A percentile compares a stretch with the other conserved stretches of the same genome.
These are phyloP conservation scores for Campylomormyrus numenius DNA, from an alignment of 2,113 vertebrate species.

Conservation along the genomic window DNA sequence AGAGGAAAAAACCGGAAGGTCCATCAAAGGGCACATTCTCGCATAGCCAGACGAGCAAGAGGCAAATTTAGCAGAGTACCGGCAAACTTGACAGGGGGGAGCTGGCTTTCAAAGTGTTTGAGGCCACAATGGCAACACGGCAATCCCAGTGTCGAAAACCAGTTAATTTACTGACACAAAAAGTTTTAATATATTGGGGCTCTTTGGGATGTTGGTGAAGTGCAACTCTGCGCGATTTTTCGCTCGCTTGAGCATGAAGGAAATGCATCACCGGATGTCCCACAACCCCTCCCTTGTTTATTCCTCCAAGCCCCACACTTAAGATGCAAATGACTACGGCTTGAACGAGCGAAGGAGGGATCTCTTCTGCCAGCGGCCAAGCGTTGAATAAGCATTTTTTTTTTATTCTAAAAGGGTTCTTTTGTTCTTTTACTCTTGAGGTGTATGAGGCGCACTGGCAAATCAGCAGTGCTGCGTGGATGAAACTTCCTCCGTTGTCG, in stretches of 20 bases:
- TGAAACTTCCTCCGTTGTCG: not conserved
- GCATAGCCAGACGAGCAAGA: not conserved
- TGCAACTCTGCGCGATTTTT: not conserved
- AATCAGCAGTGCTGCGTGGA: not conserved
- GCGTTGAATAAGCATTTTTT: slow-evolving; percentile 2
- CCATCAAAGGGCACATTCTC: not conserved
- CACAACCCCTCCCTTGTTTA: not conserved
- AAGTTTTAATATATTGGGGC: not conserved
- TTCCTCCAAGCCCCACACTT: not conserved
- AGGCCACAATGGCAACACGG: not conserved
- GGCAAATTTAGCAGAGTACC: not conserved
- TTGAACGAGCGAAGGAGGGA: not conserved
- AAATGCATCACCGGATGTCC: not conserved
- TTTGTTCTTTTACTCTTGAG: not conserved
- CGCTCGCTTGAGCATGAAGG: not conserved
- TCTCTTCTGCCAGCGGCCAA: not conserved
- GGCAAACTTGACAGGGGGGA: not conserved
- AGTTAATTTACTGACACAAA: not conserved
- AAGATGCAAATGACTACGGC: not conserved
- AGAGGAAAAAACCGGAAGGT: not conserved
- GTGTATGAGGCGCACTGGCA: not conserved
- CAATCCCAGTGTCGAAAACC: not conserved
- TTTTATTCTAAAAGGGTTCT: not conserved
- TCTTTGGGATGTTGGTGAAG: not conserved
- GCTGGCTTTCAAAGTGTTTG: not conserved